Percentiles rank a stretch among this genome's conserved stretches.
phyloP scores from a whole-genome alignment of 2,797 vertebrate genomes.

The Dryobates pubescens region DNA sequence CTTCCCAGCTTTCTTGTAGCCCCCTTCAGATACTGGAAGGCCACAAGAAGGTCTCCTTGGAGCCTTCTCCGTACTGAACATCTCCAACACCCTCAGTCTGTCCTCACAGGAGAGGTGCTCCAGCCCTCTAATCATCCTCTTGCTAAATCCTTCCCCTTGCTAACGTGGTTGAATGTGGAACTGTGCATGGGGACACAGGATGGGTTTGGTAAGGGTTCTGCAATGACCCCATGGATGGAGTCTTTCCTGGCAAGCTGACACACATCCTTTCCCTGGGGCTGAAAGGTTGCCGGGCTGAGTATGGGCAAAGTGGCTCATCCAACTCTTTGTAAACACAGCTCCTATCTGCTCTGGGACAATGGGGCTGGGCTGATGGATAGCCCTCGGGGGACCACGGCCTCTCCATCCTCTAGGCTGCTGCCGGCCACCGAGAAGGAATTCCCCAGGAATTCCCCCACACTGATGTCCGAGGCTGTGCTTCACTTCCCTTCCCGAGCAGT shows the following conservation, averaged over 20 bases:
- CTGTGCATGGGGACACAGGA: not conserved
- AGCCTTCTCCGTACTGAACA: too few species aligned
- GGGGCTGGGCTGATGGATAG: not conserved
- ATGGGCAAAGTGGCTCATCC: not conserved
- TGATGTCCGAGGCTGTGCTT: not conserved
- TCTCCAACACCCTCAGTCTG: too few species aligned
- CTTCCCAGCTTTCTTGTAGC: too few species aligned
- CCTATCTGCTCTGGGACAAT: not conserved
- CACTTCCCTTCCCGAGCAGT: not conserved
- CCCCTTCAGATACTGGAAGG: too few species aligned
- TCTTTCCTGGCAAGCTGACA: not conserved
- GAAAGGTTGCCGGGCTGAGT: not conserved
- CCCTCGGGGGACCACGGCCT: not conserved
- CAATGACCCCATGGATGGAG: not conserved
- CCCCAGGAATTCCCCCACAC: not conserved
- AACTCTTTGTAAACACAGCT: not conserved
- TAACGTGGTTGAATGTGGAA: not conserved
- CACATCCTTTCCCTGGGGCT: not conserved
- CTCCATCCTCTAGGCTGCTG: not conserved
- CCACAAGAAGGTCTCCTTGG: too few species aligned
- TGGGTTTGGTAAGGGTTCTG: not conserved
- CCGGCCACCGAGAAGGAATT: not conserved
- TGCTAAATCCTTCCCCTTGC: not conserved
- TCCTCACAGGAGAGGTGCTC: too few species aligned
- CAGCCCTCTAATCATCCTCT: too few species aligned